Conservation (phyloP, 37 sponge, comb jelly and placozoan species). For the Haliclona indistincta region DNA sequence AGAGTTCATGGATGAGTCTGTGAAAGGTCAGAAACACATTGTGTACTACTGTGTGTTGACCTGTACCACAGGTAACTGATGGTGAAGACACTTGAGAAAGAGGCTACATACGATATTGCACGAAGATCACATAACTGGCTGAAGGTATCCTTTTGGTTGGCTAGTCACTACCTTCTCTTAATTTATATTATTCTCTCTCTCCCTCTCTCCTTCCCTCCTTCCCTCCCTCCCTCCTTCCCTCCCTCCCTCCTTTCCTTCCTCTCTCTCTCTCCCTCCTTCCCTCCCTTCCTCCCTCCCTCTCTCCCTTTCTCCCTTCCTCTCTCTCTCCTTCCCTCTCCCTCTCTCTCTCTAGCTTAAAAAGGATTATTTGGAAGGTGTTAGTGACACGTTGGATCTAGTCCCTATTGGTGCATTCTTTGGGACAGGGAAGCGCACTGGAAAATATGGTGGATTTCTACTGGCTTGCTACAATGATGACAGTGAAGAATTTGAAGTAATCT, state of each 20-base stretch:
- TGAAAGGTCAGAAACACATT: too few species aligned
- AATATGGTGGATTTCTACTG: conserved; percentile 94
- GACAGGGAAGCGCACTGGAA: conserved; percentile 93
- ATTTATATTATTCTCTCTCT: too few species aligned
- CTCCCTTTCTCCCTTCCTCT: too few species aligned
- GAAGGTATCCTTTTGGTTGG: too few species aligned
- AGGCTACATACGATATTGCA: conserved; percentile 98
- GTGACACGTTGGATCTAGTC: conserved; percentile 95
- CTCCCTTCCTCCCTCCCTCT: too few species aligned
- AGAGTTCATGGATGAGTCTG: conserved; percentile 89
- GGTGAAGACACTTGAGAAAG: conserved; percentile 93
- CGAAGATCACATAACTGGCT: conserved; percentile 98
- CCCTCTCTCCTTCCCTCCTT: too few species aligned
- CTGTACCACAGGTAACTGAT: conserved; percentile 92
- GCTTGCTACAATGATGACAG: conserved; percentile 95
- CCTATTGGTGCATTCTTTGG: conserved; percentile 96
- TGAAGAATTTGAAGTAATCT: conserved; percentile 94
- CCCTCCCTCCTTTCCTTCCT: too few species aligned
- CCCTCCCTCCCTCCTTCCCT: too few species aligned
- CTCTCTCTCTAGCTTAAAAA: conserved; percentile 89
- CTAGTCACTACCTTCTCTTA: too few species aligned
- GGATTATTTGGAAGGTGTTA: conserved; percentile 97
- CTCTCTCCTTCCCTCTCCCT: too few species aligned
- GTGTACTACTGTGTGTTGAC: too few species aligned
- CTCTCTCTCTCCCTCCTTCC: too few species aligned